A percentile compares a stretch with the other conserved stretches of the same genome.
Conservation (phyloP, 2,888 invertebrate genomes). For the Zhuqinia jingwanae region DNA sequence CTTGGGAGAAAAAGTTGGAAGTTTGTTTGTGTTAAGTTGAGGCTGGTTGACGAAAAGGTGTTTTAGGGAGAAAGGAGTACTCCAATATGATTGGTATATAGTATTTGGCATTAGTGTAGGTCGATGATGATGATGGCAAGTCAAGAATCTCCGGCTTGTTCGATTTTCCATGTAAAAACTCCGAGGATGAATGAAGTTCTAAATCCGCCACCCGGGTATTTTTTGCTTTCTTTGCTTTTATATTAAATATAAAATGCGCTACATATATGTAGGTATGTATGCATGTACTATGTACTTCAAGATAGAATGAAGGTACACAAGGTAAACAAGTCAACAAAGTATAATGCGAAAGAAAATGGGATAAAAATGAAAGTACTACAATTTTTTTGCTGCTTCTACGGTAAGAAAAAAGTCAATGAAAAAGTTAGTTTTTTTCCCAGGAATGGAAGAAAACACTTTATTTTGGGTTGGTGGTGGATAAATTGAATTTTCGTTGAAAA, state of each 20-base stretch:
- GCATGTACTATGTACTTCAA: no score
- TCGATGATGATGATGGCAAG: no score
- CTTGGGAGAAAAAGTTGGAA: no score
- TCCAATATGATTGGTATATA: no score
- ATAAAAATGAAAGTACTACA: neutral
- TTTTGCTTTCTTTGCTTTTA: neutral
- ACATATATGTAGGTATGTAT: no score
- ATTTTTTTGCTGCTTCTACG: neutral
- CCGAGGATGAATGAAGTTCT: neutral
- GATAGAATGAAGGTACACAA: no score
- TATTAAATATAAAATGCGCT: no score
- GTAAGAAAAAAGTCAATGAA: neutral
- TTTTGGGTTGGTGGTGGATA: neutral
- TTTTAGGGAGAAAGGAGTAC: no score
- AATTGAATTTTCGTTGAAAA: neutral
- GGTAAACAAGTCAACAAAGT: neutral
- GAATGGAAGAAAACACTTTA: neutral
- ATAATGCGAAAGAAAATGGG: neutral
- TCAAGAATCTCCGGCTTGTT: no score
- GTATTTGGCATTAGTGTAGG: no score
- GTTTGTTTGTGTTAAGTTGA: no score
- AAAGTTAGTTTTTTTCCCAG: neutral
- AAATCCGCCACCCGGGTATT: neutral
- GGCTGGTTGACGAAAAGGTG: no score
- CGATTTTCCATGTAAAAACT: slow-evolving; percentile 6